Base-by-base conservation (phyloP, 2,797 vertebrate genomes). In the Clarias platycephalus region DNA sequence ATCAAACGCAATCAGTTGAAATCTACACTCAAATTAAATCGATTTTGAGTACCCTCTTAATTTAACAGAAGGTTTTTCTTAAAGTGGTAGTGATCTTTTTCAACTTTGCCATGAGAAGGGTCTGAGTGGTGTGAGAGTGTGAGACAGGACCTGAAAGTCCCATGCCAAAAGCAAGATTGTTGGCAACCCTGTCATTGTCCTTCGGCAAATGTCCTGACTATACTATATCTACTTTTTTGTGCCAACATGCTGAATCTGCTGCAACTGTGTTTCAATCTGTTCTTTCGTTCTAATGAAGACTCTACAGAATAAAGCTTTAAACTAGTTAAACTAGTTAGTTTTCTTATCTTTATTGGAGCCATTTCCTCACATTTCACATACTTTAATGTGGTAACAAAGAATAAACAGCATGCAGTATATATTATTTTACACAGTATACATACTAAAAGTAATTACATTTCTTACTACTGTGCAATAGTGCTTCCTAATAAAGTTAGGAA, bases 81-180 rank as follows among this genome's bases (percentile, higher is more conserved):
- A 6, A 72, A 49, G 72, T 28, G 28, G 16, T 75, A 2, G 49
- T 18, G 16, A 76, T 75, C 55, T 58, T 58, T 78, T 60, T 62
- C 20, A 78, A 60, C 37, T 62, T 78, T 78, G 75, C 20, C 75
- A 78, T 37, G 28, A 78, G 22, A 78, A 60, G 34, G n/a, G 53
- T 76, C 31, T 58, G 53, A 8, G 55, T 37, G 31, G 22, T 78
- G 57, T 40, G 20, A 40, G 13, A 37, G 28, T 76, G 74, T 34
- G 55, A 58, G 74, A 24, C 55, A 34, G 28, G 75, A 78, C 57
- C 75, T 37, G 22, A 78, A 78, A 37, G 28, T 60, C 26, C 20
- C 2, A 77, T 22, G 57, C 20, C 57, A 78, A 78, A 78, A 62
- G n/a, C 75, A 78, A 16, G 75, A 78, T 60, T 62, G 75, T 60